Evolutionary conservation across 2,797 vertebrate species (phyloP).

Genomic region (Sarcoramphus papa): DNA sequence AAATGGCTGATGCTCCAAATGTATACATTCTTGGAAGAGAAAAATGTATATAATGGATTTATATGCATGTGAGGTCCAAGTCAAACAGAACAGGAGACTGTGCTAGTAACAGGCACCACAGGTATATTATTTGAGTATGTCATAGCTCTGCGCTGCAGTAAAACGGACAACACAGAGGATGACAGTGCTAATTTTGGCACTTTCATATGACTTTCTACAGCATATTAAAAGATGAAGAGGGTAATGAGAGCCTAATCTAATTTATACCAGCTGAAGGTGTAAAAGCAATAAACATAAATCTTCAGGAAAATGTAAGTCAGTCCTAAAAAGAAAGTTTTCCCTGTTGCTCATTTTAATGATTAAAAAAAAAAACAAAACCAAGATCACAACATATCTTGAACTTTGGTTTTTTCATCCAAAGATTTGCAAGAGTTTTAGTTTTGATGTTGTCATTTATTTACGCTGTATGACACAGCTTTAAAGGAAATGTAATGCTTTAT

Average conservation of each 20-base stretch:
- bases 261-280: neutral
- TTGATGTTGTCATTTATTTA: neutral
- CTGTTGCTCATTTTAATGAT: neutral
- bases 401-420: neutral
- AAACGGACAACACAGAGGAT: constrained; percentile 33
- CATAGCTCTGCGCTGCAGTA: constrained; percentile 48
- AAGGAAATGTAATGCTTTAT: neutral
- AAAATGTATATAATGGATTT: neutral
- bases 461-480: neutral
- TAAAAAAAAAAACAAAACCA: neutral
- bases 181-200: constrained; percentile 65
- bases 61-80: neutral
- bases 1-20: constrained; percentile 9
- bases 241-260: neutral
- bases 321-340: constrained; percentile 8
- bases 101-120: constrained; percentile 30
- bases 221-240: neutral
- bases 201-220: constrained; percentile 12
- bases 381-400: neutral
- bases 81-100: neutral
- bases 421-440: neutral
- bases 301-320: neutral
- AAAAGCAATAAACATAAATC: neutral
- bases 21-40: neutral
- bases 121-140: neutral